phyloP scores from a whole-genome alignment of 2,888 invertebrate species.

The Lochmaea crataegi region DNA sequence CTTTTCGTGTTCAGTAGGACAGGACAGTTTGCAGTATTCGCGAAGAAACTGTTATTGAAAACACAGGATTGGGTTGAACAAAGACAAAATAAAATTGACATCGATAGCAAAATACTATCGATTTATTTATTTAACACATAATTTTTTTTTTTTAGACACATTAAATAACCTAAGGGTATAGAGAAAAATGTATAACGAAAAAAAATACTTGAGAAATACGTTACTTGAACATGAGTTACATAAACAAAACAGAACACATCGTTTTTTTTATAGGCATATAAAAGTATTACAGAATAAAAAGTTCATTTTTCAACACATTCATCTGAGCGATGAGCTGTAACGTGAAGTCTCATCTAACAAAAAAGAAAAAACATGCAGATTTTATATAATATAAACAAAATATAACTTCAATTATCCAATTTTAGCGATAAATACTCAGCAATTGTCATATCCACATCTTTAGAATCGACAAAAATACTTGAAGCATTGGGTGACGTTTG shows the following conservation, averaged over 20 bases:
- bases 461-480: too few relatives aligned
- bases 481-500: too few relatives aligned
- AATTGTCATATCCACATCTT: too few relatives aligned
- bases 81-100: conserved; percentile 48
- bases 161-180: conserved; percentile 61
- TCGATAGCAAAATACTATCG: conserved; percentile 60
- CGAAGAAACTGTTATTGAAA: not conserved
- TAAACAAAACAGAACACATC: conserved; percentile 47
- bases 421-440: too few relatives aligned
- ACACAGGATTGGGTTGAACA: conserved; percentile 4
- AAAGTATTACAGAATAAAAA: conserved; percentile 48
- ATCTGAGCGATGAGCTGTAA: conserved; percentile 45
- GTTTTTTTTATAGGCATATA: conserved; percentile 33
- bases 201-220: conserved; percentile 56
- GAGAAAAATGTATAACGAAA: conserved; percentile 54
- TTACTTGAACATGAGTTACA: conserved; percentile 46
- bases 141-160: conserved; percentile 55
- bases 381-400: not conserved
- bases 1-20: too few relatives aligned
- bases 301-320: conserved; percentile 48
- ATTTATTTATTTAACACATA: conserved; percentile 56
- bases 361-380: not conserved
- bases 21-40: too few relatives aligned
- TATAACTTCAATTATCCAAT: not conserved
- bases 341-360: conserved; percentile 38